Percentiles rank a stretch among this genome's conserved stretches.
Evolutionary conservation across 2,113 vertebrate genomes (phyloP).

Genomic region (Ovis canadensis): DNA sequence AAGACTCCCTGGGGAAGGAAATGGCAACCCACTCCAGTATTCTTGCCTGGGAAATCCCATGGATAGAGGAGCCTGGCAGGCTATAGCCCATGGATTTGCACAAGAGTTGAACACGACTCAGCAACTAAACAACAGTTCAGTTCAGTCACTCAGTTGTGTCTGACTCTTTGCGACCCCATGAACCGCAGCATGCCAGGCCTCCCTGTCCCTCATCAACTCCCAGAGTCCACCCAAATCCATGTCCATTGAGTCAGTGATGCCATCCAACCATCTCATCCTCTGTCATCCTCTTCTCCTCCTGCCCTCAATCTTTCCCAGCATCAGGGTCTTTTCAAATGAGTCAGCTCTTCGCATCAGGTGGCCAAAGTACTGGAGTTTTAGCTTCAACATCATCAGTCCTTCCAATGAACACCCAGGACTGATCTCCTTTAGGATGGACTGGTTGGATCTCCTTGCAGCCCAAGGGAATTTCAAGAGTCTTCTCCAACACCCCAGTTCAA

Average conservation of each 20-base stretch:
- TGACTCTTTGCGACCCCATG: not conserved
- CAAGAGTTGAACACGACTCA: not conserved
- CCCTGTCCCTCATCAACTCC: not conserved
- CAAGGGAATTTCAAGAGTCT: not conserved
- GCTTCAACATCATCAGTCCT: not conserved
- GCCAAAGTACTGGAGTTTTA: not conserved
- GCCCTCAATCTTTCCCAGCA: not conserved
- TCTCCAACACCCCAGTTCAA: not conserved
- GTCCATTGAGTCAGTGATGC: not conserved
- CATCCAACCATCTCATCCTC: not conserved
- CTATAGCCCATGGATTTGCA: not conserved
- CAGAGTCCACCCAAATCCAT: not conserved
- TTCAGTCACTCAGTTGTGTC: not conserved
- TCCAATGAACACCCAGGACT: not conserved
- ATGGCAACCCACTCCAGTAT: not conserved
- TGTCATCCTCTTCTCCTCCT: not conserved
- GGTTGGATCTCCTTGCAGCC: not conserved
- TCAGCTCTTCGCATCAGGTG: not conserved
- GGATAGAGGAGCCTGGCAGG: not conserved
- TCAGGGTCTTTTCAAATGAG: not conserved
- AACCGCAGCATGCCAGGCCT: rapidly evolving
- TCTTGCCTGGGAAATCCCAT: not conserved
- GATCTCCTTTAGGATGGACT: not conserved
- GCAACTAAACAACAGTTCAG: not conserved
- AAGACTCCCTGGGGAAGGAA: not conserved